Evolutionary conservation across 2,888 invertebrate species (phyloP), one percentile per base, ranked within the genome.

Genomic region (Apotomis capreana): DNA sequence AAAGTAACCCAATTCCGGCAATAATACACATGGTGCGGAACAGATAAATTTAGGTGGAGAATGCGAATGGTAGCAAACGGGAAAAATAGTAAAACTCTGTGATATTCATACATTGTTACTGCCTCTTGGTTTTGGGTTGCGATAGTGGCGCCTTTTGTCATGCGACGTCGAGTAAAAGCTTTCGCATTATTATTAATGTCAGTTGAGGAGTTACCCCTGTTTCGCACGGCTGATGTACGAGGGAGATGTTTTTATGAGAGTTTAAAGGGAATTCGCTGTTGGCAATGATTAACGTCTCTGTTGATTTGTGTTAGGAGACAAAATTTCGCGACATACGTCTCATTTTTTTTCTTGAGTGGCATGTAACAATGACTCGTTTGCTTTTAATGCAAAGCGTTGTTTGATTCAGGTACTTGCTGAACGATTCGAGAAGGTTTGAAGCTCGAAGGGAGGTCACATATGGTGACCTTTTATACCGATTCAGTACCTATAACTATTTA

Each of bases 161-260:
- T 70, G 58, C 73, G 67, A 67, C 46, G 70, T 69, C 69, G 65
- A 67, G 73, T 74, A 70, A 74, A 74, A 74, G 73, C 73, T 74
- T 74, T 70, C 67, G 62, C 62, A 62, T 70, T 74, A 74, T 74
- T 74, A 74, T 74, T 74, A 74, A 74, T 74, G 73, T 70, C 55
- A 62, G 73, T 74, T 74, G 57, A 70, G 58, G 73, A 74, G 62
- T 62, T 69, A 67, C 67, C 61, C 71, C 71, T 68, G 68, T 72
- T 72, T 59, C 72, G 68, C 58, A 37, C 64, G 71, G 57, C 58
- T 72, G 68, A 71, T 57, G 70, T 67, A 72, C 44, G 62, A 44
- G 46, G 64, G 49, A 58, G 60, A 72, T 72, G 72, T 72, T 72
- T 72, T 72, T 72, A 72, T 68, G 68, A 26, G 63, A 68, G 63